Evolutionary conservation across 2,113 vertebrate genomes (phyloP).

Genomic region (Archocentrus centrarchus): DNA sequence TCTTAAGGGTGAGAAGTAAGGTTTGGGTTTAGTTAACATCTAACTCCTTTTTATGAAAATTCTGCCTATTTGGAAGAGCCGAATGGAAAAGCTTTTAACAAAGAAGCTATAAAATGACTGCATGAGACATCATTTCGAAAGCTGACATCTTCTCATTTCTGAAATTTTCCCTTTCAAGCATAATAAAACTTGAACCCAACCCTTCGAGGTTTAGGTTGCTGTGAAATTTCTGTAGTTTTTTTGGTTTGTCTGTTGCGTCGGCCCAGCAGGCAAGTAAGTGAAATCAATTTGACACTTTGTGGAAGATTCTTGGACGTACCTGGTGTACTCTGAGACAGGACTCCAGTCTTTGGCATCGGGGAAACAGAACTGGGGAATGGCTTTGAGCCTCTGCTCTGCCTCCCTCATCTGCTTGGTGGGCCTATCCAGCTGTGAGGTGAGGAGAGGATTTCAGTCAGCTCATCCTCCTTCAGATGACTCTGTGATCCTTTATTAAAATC

Average conservation of each 20-base stretch:
- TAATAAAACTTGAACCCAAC: neutral
- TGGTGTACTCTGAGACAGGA: slow-evolving; percentile 93
- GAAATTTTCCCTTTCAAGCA: too few species aligned
- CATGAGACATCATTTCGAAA: neutral
- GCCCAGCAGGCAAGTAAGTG: neutral
- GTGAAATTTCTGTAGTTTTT: slow-evolving; percentile 2
- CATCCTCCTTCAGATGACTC: slow-evolving; percentile 29
- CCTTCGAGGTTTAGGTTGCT: neutral
- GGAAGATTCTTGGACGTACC: slow-evolving; percentile 76
- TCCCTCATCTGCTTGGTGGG: slow-evolving; percentile 97
- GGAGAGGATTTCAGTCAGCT: slow-evolving; percentile 35
- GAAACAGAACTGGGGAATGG: slow-evolving; percentile 98
- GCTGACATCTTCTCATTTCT: neutral
- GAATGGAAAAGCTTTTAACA: neutral
- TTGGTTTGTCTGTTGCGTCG: neutral
- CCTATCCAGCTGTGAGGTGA: slow-evolving; percentile 88
- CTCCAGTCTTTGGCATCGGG: slow-evolving; percentile 99
- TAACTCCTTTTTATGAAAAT: neutral
- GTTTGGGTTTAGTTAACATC: neutral
- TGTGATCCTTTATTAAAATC: slow-evolving; percentile 28
- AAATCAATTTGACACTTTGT: neutral
- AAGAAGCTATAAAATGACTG: neutral
- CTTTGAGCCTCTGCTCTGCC: slow-evolving; percentile 96
- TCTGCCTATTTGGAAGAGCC: neutral
- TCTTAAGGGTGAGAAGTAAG: too few species aligned